Evolutionary conservation across 2,113 vertebrate genomes (phyloP).

Genomic region (Ciconia stormi): DNA sequence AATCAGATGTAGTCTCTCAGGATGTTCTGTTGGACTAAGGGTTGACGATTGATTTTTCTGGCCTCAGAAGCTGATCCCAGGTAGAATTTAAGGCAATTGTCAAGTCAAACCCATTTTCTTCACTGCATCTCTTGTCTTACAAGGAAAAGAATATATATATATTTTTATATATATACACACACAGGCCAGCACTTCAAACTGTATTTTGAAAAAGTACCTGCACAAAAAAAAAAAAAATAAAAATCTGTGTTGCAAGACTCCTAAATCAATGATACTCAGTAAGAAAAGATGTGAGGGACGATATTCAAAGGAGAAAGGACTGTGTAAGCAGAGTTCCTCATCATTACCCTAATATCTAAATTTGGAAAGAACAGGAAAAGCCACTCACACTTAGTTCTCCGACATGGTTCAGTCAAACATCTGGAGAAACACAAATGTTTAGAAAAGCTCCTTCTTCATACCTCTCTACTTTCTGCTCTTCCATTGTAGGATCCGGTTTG

Average conservation of each 20-base stretch:
- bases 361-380: neutral
- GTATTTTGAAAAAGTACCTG: neutral
- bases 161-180: rapidly evolving
- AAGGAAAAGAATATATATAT: neutral
- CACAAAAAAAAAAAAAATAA: neutral
- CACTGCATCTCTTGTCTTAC: neutral
- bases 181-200: neutral
- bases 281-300: neutral
- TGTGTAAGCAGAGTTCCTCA: neutral
- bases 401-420: neutral
- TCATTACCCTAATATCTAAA: neutral
- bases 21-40: neutral
- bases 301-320: neutral
- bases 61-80: conserved; percentile 14
- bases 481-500: neutral
- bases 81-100: conserved; percentile 6
- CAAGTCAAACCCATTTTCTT: conserved; percentile 4
- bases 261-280: neutral
- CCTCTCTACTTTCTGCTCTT: neutral
- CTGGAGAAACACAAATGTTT: neutral
- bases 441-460: neutral
- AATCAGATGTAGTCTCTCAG: neutral
- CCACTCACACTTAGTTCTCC: neutral
- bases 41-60: neutral
- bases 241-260: neutral